Conservation (phyloP, 1,140 invertebrate species). For the Leptinotarsa lineolata region DNA sequence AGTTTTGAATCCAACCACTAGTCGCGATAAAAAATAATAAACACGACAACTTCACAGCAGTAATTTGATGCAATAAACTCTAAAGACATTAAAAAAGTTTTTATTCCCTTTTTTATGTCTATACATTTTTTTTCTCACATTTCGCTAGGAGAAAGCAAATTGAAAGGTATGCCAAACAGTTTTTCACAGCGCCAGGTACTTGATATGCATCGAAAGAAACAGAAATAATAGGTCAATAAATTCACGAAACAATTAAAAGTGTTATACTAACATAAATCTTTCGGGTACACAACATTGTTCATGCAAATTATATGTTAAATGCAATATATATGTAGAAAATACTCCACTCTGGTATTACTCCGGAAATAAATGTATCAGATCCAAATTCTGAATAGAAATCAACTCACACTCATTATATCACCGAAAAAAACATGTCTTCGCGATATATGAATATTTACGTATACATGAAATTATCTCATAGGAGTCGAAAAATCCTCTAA, state of each 20-base stretch:
- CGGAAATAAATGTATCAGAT: neutral
- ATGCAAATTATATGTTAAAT: neutral
- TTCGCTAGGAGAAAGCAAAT: neutral
- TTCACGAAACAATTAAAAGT: neutral
- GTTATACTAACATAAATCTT: neutral
- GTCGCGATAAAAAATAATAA: too few relatives aligned
- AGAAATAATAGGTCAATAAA: neutral
- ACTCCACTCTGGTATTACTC: neutral
- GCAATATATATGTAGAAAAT: neutral
- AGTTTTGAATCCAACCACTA: too few relatives aligned
- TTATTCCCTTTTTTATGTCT: too few relatives aligned
- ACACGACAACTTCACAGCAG: too few relatives aligned
- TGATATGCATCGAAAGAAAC: neutral
- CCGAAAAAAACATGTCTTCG: neutral
- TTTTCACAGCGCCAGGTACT: neutral
- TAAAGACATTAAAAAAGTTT: too few relatives aligned
- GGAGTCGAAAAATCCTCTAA: too few relatives aligned
- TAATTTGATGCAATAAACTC: too few relatives aligned
- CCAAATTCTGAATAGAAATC: slow-evolving; percentile 1
- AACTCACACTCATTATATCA: neutral
- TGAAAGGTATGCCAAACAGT: neutral
- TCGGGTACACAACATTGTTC: neutral
- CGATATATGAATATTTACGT: too few relatives aligned
- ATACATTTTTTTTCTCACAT: too few relatives aligned
- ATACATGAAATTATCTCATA: too few relatives aligned